Percentiles rank a stretch among this genome's conserved stretches.
These are phyloP conservation scores for Tenualosa ilisha DNA, from an alignment of 2,797 vertebrate genomes.

Conservation along the genomic window DNA sequence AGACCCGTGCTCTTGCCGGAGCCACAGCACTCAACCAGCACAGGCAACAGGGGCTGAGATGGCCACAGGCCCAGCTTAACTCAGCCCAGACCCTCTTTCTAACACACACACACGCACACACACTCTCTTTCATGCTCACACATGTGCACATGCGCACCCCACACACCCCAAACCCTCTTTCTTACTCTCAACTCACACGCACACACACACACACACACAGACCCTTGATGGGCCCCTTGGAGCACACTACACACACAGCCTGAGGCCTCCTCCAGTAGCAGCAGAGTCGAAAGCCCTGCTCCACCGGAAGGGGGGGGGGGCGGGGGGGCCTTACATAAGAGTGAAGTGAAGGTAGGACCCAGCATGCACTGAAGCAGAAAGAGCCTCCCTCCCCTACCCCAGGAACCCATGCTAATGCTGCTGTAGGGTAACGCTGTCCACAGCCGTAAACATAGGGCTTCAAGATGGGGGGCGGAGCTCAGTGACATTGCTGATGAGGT, in stretches of 20 bases:
- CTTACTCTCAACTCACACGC: background rate
- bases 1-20: slow-evolving; percentile 14
- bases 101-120: background rate
- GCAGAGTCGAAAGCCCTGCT: slow-evolving; percentile 8
- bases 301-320: background rate
- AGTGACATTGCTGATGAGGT: background rate
- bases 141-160: background rate
- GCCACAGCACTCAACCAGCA: background rate
- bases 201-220: background rate
- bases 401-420: background rate
- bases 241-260: slow-evolving; percentile 2
- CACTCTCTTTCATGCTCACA: background rate
- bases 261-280: slow-evolving; percentile 1
- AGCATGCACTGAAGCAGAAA: background rate
- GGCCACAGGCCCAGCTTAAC: slow-evolving; percentile 27
- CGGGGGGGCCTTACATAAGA: background rate
- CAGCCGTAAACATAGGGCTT: background rate
- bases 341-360: background rate
- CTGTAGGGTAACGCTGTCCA: background rate
- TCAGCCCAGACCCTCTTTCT: background rate
- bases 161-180: background rate
- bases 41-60: slow-evolving; percentile 8
- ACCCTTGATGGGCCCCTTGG: background rate
- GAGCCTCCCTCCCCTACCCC: background rate
- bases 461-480: background rate